Evolutionary conservation across 2,888 invertebrate species (phyloP).

Genomic region (Macropis europaea): DNA sequence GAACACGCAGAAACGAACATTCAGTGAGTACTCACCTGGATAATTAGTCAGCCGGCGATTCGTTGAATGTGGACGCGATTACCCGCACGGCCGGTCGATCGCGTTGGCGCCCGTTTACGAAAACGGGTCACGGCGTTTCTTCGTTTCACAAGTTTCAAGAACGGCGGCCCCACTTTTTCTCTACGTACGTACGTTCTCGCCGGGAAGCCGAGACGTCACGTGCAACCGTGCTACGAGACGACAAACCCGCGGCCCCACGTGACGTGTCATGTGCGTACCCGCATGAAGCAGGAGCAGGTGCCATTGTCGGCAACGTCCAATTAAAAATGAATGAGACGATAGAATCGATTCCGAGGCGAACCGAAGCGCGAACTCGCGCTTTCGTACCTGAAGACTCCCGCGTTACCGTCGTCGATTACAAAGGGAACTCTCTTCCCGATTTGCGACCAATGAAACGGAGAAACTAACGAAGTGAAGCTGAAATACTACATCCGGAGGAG

Average conservation of each 20-base stretch:
- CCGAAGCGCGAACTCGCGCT: not conserved
- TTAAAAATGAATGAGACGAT: constrained; percentile 40
- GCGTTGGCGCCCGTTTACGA: constrained; percentile 28
- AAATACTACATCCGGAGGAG: too few relatives aligned
- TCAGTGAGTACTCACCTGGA: constrained; percentile 51
- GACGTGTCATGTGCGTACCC: constrained; percentile 62
- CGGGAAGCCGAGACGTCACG: constrained; percentile 56
- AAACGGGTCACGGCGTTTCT: constrained; percentile 44
- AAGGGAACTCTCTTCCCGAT: not conserved
- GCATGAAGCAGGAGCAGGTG: constrained; percentile 60
- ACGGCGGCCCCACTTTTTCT: constrained; percentile 58
- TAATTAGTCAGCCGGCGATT: constrained; percentile 26
- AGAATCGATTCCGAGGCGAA: not conserved
- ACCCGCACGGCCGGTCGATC: constrained; percentile 25
- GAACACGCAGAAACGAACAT: not conserved
- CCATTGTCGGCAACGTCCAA: constrained; percentile 44
- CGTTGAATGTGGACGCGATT: constrained; percentile 15
- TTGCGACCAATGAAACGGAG: not conserved
- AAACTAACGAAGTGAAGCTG: not conserved
- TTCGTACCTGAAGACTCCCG: not conserved
- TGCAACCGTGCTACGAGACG: constrained; percentile 53
- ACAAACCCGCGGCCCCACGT: constrained; percentile 58
- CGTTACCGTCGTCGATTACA: not conserved
- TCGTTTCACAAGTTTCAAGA: constrained; percentile 55
- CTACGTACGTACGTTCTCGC: constrained; percentile 29